Percentiles rank a stretch among this genome's conserved stretches.
Evolutionary conservation across 2,888 invertebrate genomes (phyloP).

Genomic region (Meloe dianella): DNA sequence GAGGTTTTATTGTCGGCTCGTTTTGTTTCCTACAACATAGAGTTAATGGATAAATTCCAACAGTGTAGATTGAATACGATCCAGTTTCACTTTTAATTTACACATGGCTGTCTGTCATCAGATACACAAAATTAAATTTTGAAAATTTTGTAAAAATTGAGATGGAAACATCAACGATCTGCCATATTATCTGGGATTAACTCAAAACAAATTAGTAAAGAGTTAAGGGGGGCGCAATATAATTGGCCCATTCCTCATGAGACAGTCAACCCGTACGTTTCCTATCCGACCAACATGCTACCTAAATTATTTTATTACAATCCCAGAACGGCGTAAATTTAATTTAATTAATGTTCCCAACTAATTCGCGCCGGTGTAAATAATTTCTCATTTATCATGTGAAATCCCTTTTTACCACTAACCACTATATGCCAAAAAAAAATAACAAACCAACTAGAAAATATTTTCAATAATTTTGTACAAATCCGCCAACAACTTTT

Average conservation of each 20-base stretch:
- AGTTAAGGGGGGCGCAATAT: not conserved
- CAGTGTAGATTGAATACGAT: not conserved
- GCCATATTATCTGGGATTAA: not conserved
- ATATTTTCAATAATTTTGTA: not conserved
- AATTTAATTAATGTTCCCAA: slow-evolving; percentile 34
- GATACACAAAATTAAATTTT: no score
- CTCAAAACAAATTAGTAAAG: not conserved
- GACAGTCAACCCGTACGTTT: slow-evolving; percentile 12
- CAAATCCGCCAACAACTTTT: slow-evolving; percentile 4
- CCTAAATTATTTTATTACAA: slow-evolving; percentile 35
- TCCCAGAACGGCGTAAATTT: slow-evolving; percentile 31
- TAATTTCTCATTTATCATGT: slow-evolving; percentile 14
- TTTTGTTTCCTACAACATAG: not conserved
- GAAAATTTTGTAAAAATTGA: no score
- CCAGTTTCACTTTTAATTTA: not conserved
- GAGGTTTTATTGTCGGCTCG: not conserved
- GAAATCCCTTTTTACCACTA: not conserved
- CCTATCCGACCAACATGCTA: slow-evolving; percentile 31
- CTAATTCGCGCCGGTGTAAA: slow-evolving; percentile 18
- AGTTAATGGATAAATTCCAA: not conserved
- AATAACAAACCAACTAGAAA: not conserved
- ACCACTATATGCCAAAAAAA: no score
- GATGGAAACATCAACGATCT: no score
- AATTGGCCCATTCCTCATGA: not conserved
- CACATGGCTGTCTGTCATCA: not conserved